Base-by-base conservation (phyloP, 2,797 vertebrate species). In the Pelobates cultripes region DNA sequence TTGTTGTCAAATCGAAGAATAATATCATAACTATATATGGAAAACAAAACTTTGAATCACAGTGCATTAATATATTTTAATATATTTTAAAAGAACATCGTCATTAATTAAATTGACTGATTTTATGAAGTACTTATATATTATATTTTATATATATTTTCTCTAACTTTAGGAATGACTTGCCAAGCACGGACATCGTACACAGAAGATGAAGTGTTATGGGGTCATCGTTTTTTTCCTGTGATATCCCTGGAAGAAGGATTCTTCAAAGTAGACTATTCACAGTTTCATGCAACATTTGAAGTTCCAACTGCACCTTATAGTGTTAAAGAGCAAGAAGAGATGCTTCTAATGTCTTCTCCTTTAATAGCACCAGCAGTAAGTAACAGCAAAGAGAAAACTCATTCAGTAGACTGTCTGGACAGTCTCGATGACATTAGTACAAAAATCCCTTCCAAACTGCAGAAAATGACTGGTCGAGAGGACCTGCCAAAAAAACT, bases 261-360 rank as follows among this genome's bases (percentile, higher is more conserved):
- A 7, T 99, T 99, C 93, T 99, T 99, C 84, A 99, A 99, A 91
- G 98, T 99, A 82, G 98, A 99, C 92, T 99, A 99, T 85, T 99
- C 98, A 41, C 98, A 99, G 91, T 99, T 99, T 89, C 98, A 99
- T 3, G 97, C 97, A 74, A 99, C 98, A 0, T 99, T 99, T 64
- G 98, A 99, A 92, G 97, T 99, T 66, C 95, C 95, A 77, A 98
- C 98, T 0, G 86, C 97, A 3, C 97, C 97, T 0, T 96, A 98
- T 90, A 99, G 98, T 15, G 97, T 98, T 60, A 99, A 99, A 92
- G 98, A 99, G 89, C 96, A 98, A 84, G 97, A 99, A 86, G 98
- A 99, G 89, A 97, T 97, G 73, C 93, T 99, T 55, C 96, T 99
- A 51, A 96, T 99, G 89, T 98, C 98, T 7, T 99, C 98, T 0